Evolutionary conservation across 2,797 vertebrate genomes (phyloP), one percentile per base, ranked within the genome.

Genomic region (Eulemur mongoz): DNA sequence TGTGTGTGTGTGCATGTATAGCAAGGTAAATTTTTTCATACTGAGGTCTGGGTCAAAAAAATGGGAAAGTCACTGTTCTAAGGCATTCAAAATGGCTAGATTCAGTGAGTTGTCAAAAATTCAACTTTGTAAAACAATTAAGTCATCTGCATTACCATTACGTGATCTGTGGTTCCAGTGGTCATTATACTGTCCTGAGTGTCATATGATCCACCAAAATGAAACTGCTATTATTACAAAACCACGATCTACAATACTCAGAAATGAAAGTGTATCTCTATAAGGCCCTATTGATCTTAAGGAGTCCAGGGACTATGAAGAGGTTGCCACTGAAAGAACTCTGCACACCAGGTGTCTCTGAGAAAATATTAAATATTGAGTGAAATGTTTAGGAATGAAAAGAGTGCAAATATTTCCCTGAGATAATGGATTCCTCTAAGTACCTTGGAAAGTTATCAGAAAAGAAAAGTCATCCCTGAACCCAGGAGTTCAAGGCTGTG

Each of bases 141-240:
- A 97, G 52, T 95, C 65, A 94, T 87, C 32, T 23, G 54, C 54
- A 57, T 57, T 57, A 95, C 73, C 92, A 94, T 93, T 73, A 97
- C 69, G 27, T 73, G 70, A 93, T 78, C 48, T 48, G 17, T 67
- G 70, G 67, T 52, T 91, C 94, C 69, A 91, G 48, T 54, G 57
- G 88, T 63, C 38, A 88, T 65, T 89, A 63, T 72, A 67, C 25
- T 81, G 27, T 69, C 94, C 89, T 95, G 82, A 95, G 78, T 80
- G 79, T 61, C 70, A 81, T 40, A 67, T 23, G 63, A 89, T 57
- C 73, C 18, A 91, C 91, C 73, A 93, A 96, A 97, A 94, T 91
- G 69, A 96, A 97, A 91, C 14, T 81, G 48, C 85, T 70, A 40
- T 83, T 93, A 94, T 78, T 95, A 93, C 17, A 91, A 50, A 92